Percentiles rank a stretch among this genome's conserved stretches.
These are phyloP conservation scores for Agrilus cyanescens DNA, from an alignment of 2,888 invertebrate species.

Conservation along the genomic window DNA sequence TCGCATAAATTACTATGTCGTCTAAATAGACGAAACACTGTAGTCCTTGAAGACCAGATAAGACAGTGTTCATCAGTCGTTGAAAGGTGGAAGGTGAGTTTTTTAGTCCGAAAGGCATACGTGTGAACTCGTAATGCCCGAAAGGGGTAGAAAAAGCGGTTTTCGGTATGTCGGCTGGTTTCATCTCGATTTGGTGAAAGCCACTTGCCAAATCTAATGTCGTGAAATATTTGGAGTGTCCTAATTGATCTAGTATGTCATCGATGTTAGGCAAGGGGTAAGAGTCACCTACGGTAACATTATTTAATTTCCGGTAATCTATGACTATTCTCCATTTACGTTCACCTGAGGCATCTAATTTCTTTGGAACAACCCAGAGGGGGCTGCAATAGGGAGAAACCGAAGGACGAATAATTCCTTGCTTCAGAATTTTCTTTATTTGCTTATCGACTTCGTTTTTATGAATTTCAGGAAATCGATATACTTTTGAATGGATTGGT, in stretches of 20 bases:
- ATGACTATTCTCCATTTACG: conserved; percentile 24
- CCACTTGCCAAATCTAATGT: no score
- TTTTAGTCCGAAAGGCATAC: no score
- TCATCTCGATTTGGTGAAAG: no score
- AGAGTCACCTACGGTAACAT: conserved; percentile 18
- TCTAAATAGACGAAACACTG: no score
- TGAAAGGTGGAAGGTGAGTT: no score
- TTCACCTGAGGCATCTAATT: conserved; percentile 21
- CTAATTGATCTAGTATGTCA: conserved; percentile 8
- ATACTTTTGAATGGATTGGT: conserved; percentile 20
- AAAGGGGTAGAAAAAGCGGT: no score
- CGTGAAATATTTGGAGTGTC: conserved; percentile 2
- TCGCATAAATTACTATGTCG: no score
- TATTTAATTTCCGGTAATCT: conserved; percentile 22
- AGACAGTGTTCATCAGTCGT: no score
- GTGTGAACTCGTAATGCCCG: no score
- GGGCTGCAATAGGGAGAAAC: conserved; percentile 19
- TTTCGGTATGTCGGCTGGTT: no score
- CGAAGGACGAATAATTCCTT: conserved; percentile 19
- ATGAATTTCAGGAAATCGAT: conserved; percentile 21
- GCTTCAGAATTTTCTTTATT: conserved; percentile 18
- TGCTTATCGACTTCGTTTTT: conserved; percentile 22
- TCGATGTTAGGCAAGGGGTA: conserved; percentile 17
- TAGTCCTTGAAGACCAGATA: no score
- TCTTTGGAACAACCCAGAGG: conserved; percentile 19